These are phyloP conservation scores for Sardinella longiceps DNA, from an alignment of 2,797 vertebrate genomes.

Conservation along the genomic window DNA sequence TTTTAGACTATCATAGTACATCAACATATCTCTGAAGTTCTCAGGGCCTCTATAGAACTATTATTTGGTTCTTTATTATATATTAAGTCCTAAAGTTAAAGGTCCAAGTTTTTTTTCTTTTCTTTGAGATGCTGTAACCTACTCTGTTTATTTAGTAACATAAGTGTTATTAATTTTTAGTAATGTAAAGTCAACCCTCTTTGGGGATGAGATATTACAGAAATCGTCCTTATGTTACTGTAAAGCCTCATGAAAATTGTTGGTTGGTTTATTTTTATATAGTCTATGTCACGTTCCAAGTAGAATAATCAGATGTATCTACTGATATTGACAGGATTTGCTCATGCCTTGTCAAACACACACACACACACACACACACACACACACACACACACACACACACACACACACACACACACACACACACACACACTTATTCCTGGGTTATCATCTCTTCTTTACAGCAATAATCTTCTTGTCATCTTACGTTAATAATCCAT, in stretches of 20 bases:
- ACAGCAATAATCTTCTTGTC: background rate
- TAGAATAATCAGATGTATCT: no score
- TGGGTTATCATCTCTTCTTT: background rate
- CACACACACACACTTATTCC: background rate
- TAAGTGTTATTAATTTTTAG: no score
- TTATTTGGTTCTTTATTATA: background rate
- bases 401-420: slow-evolving; percentile 14
- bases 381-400: slow-evolving; percentile 21
- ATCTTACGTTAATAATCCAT: background rate
- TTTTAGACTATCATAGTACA: background rate
- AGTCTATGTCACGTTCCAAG: no score
- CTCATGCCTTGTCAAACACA: background rate
- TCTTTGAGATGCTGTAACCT: background rate
- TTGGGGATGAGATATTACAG: no score
- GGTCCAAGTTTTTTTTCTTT: no score
- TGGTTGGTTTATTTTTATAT: no score
- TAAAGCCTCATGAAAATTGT: no score
- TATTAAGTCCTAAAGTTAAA: background rate
- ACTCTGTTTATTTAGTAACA: background rate
- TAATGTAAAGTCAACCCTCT: no score
- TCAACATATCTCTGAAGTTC: background rate
- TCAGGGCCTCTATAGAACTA: background rate
- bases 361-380: slow-evolving; percentile 22
- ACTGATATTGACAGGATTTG: background rate
- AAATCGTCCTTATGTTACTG: no score